phyloP scores from a whole-genome alignment of 92 coral and sea anemone genomes.

The Diadumene lineata region DNA sequence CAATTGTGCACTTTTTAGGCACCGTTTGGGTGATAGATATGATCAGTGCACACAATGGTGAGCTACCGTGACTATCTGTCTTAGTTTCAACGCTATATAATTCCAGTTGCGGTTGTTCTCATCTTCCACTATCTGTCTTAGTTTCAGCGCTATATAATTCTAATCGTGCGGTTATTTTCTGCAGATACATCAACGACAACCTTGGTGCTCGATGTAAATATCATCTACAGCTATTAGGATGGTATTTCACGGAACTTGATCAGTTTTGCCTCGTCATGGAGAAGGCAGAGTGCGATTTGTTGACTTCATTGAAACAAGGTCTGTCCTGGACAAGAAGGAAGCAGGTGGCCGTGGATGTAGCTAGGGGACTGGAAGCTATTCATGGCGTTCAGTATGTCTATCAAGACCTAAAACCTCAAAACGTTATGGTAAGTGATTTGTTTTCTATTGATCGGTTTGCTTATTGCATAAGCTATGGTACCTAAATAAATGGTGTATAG shows the following conservation, averaged over 20 bases:
- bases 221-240: slow-evolving; percentile 43
- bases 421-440: slow-evolving; percentile 43
- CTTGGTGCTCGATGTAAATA: slow-evolving; percentile 32
- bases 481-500: too few relatives aligned
- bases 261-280: slow-evolving; percentile 56
- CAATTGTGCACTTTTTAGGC: too few relatives aligned
- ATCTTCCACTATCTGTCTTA: too few relatives aligned
- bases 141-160: too few relatives aligned
- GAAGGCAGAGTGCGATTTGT: slow-evolving; percentile 33
- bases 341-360: slow-evolving; percentile 47
- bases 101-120: too few relatives aligned
- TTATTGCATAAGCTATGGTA: too few relatives aligned
- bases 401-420: slow-evolving; percentile 53
- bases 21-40: too few relatives aligned
- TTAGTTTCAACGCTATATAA: too few relatives aligned
- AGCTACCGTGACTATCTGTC: too few relatives aligned
- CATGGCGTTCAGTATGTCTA: slow-evolving; percentile 34
- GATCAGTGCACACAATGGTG: too few relatives aligned
- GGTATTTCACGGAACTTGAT: slow-evolving; percentile 41
- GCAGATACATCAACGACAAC: slow-evolving; percentile 35
- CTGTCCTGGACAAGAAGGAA: slow-evolving; percentile 27
- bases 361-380: slow-evolving; percentile 37
- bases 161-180: too few relatives aligned
- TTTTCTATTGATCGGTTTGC: too few relatives aligned
- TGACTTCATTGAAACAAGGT: slow-evolving; percentile 33